A percentile compares a stretch with the other conserved stretches of the same genome.
Evolutionary conservation across 2,113 vertebrate species (phyloP).

Genomic region (Numida meleagris): DNA sequence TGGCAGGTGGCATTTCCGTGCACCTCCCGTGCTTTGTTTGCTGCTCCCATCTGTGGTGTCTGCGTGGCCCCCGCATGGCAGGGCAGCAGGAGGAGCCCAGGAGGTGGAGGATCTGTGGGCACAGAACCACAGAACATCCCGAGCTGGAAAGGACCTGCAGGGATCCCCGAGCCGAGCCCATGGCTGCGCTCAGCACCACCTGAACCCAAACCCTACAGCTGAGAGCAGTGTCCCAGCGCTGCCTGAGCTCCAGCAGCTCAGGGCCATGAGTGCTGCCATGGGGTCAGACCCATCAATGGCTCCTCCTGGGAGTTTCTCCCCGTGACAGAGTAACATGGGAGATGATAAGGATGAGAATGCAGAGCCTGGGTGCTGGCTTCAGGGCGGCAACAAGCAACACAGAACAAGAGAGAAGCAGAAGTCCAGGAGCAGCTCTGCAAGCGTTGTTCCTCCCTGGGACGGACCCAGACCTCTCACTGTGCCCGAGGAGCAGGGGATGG

Average conservation of each 20-base stretch:
- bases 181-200: too few relatives aligned
- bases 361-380: not conserved
- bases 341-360: not conserved
- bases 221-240: too few relatives aligned
- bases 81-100: not conserved
- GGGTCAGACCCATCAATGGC: too few relatives aligned
- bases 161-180: too few relatives aligned
- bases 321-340: not conserved
- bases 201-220: too few relatives aligned
- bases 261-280: too few relatives aligned
- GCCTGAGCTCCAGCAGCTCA: too few relatives aligned
- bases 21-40: not conserved
- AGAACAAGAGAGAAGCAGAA: not conserved
- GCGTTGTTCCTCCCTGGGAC: not conserved
- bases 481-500: not conserved
- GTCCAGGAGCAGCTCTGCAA: not conserved
- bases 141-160: too few relatives aligned
- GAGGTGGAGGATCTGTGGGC: too few relatives aligned
- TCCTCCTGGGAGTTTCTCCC: not conserved
- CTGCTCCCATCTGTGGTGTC: rapidly evolving
- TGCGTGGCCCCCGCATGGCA: not conserved
- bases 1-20: not conserved
- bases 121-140: too few relatives aligned
- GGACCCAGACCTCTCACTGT: too few relatives aligned
- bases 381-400: not conserved